Base-by-base conservation (phyloP, 1,140 invertebrate species). In the Tetramorium alpestre region DNA sequence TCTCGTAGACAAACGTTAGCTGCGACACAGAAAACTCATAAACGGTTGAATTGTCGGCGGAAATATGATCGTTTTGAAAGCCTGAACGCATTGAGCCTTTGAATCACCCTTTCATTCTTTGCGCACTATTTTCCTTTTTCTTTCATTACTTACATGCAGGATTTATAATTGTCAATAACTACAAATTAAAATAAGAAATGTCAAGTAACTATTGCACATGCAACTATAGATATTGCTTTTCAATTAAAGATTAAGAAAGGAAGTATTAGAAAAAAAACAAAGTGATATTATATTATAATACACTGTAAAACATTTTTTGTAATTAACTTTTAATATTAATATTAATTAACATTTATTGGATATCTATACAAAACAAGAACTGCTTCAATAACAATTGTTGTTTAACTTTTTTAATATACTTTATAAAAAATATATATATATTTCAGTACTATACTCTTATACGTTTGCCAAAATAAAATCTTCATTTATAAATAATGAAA, bases 1-100 rank as follows among this genome's bases (percentile, higher is more conserved):
- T 91, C 87, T 86, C 76, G 69, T 58, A 81, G 84, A 87, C 90
- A 88, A 87, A 87, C 84, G 72, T 80, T 86, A 70, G 78, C 69
- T 60, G 75, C 65, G 82, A 82, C 82, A 38, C 44, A 47, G 78
- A 76, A 85, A 91, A 90, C 85, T 90, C 90, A 87, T 80, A 72
- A 90, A 88, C 90, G 51, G 28, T 87, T 65, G 62, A 84, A 87
- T 86, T 69, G 72, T 44, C 56, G 65, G 18, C 33, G 62, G 56
- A 87, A 88, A 85, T 86, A 80, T 38, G 56, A 88, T 87, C 49
- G 49, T 80, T 82, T 38, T 16, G 58, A 84, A 88, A 76, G 47
- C 10, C 67, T 58, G 44, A 33, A 11, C 25, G 56, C 44, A 38
- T 44, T 38, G 22, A 44, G 22, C 51, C 38, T 56, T 64, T 44